Conservation (phyloP, 2,797 vertebrate species). For the Lacerta bilineata region DNA sequence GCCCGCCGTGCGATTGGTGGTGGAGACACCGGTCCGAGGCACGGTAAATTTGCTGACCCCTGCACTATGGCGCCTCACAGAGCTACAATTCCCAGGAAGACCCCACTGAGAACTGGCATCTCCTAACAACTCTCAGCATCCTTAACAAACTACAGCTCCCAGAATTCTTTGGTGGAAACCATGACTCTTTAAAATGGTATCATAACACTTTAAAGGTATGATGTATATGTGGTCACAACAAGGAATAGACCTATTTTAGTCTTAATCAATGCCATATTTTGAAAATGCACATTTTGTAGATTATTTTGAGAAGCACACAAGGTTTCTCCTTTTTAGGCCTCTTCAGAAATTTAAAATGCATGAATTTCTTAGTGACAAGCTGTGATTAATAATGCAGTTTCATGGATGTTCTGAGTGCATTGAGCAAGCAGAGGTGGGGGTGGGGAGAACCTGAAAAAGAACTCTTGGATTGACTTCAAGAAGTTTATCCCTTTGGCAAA, state of each 20-base stretch:
- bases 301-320: not conserved
- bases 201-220: no score
- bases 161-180: no score
- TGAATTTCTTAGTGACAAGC: slow-evolving; percentile 19
- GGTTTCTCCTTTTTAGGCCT: not conserved
- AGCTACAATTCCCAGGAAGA: no score
- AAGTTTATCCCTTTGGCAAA: slow-evolving; percentile 43
- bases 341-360: slow-evolving; percentile 1
- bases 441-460: slow-evolving; percentile 39
- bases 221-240: no score
- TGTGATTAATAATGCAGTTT: slow-evolving; percentile 31
- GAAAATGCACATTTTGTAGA: not conserved
- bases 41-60: no score
- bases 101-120: no score
- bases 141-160: no score
- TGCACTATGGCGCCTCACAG: no score
- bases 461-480: slow-evolving; percentile 35
- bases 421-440: not conserved
- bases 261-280: not conserved
- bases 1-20: no score
- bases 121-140: no score
- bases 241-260: not conserved
- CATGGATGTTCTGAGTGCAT: slow-evolving; percentile 9
- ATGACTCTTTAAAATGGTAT: no score
- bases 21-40: no score